These are phyloP conservation scores for Tympanuchus pallidicinctus DNA, from an alignment of 2,113 vertebrate genomes.

Conservation along the genomic window DNA sequence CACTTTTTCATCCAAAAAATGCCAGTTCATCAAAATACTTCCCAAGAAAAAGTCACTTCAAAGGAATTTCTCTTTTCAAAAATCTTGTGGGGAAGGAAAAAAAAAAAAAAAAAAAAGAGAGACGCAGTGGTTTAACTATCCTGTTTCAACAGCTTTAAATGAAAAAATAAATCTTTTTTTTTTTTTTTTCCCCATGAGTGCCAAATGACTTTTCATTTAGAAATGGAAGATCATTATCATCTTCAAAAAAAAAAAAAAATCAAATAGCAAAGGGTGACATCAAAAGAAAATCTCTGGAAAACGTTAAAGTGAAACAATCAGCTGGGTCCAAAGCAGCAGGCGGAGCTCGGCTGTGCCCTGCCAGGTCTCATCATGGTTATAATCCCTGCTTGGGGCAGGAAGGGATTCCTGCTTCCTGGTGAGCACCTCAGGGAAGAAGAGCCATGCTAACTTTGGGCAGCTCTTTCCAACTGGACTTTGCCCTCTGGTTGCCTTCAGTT, in stretches of 20 bases:
- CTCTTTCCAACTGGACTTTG: not conserved
- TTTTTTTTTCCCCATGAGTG: not conserved
- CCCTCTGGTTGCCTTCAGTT: not conserved
- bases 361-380: not conserved
- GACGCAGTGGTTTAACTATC: constrained; percentile 2
- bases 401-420: not conserved
- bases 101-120: not conserved
- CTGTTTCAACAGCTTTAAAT: constrained; percentile 41
- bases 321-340: not conserved
- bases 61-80: constrained; percentile 49
- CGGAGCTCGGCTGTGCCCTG: not conserved
- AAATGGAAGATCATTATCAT: constrained; percentile 44
- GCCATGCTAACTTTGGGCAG: not conserved
- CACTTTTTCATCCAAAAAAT: constrained; percentile 30
- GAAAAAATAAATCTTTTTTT: constrained; percentile 37
- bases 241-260: not conserved
- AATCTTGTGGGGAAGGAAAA: not conserved
- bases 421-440: not conserved
- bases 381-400: not conserved
- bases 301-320: not conserved
- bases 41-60: constrained; percentile 57
- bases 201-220: constrained; percentile 61
- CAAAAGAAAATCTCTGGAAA: constrained; percentile 54
- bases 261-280: constrained; percentile 25
- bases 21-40: constrained; percentile 45